Base-by-base conservation (phyloP, 1,140 invertebrate species). In the Glomeris maerens region DNA sequence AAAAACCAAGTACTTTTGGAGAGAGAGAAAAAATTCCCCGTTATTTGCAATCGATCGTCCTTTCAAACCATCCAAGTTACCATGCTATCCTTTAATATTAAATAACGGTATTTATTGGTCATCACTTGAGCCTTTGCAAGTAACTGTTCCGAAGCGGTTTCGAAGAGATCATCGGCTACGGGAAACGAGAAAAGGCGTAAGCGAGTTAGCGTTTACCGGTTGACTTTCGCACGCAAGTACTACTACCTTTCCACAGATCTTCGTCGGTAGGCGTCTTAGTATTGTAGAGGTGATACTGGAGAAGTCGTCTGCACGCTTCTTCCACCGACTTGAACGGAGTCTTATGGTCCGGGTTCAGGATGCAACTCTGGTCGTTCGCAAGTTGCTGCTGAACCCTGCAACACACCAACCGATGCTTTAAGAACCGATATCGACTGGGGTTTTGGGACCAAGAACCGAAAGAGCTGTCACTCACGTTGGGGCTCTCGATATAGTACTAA, bases 81-180 rank as follows among this genome's bases (percentile, higher is more conserved):
- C 78, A 81, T 84, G 58, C 83, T 86, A 57, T 88, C 84, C 66
- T 84, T 83, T 41, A 87, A 64, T n/a, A 88, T 64, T 14, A 88
- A 70, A 60, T 78, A 77, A 44, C 79, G 75, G 63, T 84, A 89
- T 66, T 85, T 89, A 58, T 80, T 78, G 54, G 79, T 75, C 74
- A 91, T 79, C 40, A 73, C 69, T 14, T 74, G 71, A 60, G 80
- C 84, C 67, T 84, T 86, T 49, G 78, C 75, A 13, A 87, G 67
- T 45, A 87, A 71, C 60, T 79, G 76, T 59, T 78, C 69, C 0
- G 84, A 78, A 4, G 80, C 79, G 54, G 78, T 70, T 57, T 83
- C 80, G 65, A 87, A 87, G 55, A 78, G 73, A 55, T 79, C 75
- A 60, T 87, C 83, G 50, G 82, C 83, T 68, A 48, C 22, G 57